Evolutionary conservation across 2,797 vertebrate genomes (phyloP), one percentile per base, ranked within the genome.

Genomic region (Cossypha heuglini): DNA sequence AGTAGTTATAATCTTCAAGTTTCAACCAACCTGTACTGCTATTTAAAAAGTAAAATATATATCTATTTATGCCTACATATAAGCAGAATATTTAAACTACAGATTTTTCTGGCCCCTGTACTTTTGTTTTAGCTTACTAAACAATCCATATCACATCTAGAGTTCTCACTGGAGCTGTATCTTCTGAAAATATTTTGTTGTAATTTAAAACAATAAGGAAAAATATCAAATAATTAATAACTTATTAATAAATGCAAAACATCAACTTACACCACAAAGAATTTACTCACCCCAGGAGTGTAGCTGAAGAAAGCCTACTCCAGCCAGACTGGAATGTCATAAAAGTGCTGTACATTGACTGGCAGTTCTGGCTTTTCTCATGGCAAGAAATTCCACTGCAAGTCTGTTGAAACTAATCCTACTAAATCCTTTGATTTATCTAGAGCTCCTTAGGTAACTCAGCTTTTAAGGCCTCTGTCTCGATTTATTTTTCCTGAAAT

Each of bases 281-380:
- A 35, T 46, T 77, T 88, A 91, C 88, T 94, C 75, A 94, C 78
- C 33, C 11, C 17, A 28, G 52, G 49, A 61, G 28, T 17, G 67
- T 16, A 52, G 43, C 67, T 24, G 63, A 86, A 29, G 38, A 75
- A 64, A 67, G 28, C 28, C 25, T 21, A 42, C 33, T 71, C 26
- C 78, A 76, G 52, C 29, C 76, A 55, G 71, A 25, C 35, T 22
- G 35, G 40, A 55, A 71, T 61, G 19, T 35, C 49, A 21, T 7
- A n/a, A 28, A 71, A 91, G n/a, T 11, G 40, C 64, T 67, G 45
- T 11, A 18, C 29, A 2, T 38, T 45, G 57, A 55, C 33, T 59
- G 31, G 11, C 51, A 86, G 33, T 17, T 72, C 74, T 90, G 68
- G 24, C 37, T 96, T 91, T 80, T 63, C 33, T 93, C 31, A 67